Evolutionary conservation across 2,797 vertebrate species (phyloP).

Genomic region (Ceryle rudis): DNA sequence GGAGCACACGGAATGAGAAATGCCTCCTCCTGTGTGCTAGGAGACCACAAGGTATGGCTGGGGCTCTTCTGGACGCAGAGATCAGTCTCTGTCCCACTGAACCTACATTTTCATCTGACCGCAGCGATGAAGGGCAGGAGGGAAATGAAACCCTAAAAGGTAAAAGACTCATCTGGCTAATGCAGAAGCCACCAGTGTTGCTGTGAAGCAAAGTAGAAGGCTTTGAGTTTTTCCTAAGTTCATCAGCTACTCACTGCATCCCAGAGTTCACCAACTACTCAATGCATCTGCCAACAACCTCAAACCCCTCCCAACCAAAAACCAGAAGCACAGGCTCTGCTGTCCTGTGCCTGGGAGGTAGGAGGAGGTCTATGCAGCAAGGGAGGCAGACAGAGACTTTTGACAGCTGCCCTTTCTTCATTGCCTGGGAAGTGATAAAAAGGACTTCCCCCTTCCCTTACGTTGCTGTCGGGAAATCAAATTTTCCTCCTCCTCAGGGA

Average conservation of each 20-base stretch:
- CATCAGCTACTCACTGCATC: background rate
- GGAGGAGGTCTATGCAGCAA: background rate
- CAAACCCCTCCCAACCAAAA: background rate
- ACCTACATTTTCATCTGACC: background rate
- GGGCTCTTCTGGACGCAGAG: background rate
- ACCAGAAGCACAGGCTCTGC: background rate
- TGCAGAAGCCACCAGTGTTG: accelerated
- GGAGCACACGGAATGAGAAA: background rate
- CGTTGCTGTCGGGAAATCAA: accelerated
- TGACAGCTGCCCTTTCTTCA: background rate
- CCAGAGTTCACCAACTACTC: background rate
- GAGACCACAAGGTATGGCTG: background rate
- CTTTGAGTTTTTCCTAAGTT: background rate
- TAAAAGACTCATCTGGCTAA: background rate
- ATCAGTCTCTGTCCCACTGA: background rate
- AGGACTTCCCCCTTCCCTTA: background rate
- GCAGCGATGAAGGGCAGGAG: background rate
- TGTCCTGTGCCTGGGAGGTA: background rate
- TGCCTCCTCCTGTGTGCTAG: background rate
- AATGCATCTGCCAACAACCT: background rate
- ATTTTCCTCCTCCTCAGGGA: background rate
- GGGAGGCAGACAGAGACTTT: background rate
- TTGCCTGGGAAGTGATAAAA: background rate
- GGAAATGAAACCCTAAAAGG: background rate
- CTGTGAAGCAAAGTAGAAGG: background rate